Percentiles rank a stretch among this genome's conserved stretches.
Conservation (phyloP, 2,113 vertebrate genomes). For the Coturnix japonica region DNA sequence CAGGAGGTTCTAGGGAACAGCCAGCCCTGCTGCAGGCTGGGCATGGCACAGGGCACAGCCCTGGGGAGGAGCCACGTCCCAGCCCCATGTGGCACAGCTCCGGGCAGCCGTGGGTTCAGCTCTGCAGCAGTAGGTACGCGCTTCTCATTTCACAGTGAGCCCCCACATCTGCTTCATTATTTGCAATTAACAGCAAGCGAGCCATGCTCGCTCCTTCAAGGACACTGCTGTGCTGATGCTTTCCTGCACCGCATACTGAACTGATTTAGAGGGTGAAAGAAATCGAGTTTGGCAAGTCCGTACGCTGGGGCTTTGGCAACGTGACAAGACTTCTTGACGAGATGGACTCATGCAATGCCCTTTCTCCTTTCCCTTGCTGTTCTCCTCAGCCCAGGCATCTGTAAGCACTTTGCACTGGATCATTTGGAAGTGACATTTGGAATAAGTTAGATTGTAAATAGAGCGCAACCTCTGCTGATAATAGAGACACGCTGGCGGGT, state of each 20-base stretch:
- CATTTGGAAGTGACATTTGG: not conserved
- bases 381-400: not conserved
- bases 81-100: accelerated
- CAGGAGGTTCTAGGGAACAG: not conserved
- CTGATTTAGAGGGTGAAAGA: not conserved
- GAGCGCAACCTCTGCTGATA: not conserved
- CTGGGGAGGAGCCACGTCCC: not conserved
- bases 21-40: not conserved
- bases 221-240: not conserved
- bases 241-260: not conserved
- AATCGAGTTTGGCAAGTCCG: not conserved
- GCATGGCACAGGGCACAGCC: not conserved
- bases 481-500: not conserved
- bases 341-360: not conserved
- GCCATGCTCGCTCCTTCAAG: not conserved
- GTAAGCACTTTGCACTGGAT: not conserved
- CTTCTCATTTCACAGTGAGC: not conserved
- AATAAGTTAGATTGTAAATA: not conserved
- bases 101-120: not conserved
- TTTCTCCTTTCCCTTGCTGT: not conserved
- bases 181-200: not conserved
- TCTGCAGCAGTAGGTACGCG: accelerated
- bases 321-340: not conserved
- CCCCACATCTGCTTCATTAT: not conserved
- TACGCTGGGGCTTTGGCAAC: not conserved